Percentiles rank a stretch among this genome's conserved stretches.
These are phyloP conservation scores for Manduca sexta DNA, from an alignment of 1,140 invertebrate species.

Conservation along the genomic window DNA sequence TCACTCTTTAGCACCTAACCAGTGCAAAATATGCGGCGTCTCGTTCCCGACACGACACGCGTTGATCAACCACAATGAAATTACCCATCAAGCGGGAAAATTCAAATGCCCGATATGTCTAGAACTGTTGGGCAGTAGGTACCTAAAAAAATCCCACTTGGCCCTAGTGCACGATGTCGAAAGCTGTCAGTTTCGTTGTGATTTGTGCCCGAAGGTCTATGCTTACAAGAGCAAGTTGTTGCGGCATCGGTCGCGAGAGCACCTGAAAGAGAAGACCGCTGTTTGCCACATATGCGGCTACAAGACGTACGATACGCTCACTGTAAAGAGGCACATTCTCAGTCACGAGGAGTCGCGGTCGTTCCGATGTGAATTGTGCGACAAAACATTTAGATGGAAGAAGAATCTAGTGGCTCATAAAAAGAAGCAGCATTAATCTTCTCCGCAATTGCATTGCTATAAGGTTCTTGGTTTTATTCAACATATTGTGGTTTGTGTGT, in stretches of 20 bases:
- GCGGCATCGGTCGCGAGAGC: constrained; percentile 13
- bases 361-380: constrained; percentile 70
- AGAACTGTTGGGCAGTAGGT: constrained; percentile 12
- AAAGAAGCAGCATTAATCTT: constrained; percentile 59
- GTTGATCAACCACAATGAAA: constrained; percentile 7
- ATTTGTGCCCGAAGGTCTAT: constrained; percentile 14
- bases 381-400: constrained; percentile 78
- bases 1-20: constrained; percentile 1
- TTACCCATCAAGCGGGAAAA: constrained; percentile 8
- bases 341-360: constrained; percentile 73
- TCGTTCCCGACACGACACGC: constrained; percentile 12
- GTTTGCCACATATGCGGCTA: constrained; percentile 19
- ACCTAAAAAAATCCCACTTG: constrained; percentile 15
- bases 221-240: constrained; percentile 8
- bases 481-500: too few species aligned
- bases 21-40: constrained; percentile 10
- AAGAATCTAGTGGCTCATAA: constrained; percentile 54
- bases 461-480: background rate
- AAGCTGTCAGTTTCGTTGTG: constrained; percentile 10
- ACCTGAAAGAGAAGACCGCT: constrained; percentile 15
- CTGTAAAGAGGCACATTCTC: constrained; percentile 74
- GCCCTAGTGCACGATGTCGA: constrained; percentile 14
- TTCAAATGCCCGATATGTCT: constrained; percentile 15
- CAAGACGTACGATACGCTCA: constrained; percentile 9
- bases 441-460: background rate